phyloP scores from a whole-genome alignment of 2,888 invertebrate genomes.

The Drosophila nr. fundita region DNA sequence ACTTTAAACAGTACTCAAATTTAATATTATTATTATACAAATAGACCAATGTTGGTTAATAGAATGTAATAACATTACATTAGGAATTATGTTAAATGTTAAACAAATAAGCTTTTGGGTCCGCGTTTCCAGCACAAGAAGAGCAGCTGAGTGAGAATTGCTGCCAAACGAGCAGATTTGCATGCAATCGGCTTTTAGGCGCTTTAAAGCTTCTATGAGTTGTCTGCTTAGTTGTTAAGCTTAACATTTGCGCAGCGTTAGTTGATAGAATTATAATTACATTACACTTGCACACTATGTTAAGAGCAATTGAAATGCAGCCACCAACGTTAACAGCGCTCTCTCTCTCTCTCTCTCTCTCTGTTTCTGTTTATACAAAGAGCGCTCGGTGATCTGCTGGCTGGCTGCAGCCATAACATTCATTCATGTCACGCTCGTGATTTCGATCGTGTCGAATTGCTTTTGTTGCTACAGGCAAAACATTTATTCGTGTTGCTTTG shows the following conservation, averaged over 20 bases:
- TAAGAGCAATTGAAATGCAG: background rate
- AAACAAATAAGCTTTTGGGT: too few species aligned
- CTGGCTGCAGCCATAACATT: background rate
- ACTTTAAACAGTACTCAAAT: too few species aligned
- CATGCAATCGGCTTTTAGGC: too few species aligned
- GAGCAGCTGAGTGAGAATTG: too few species aligned
- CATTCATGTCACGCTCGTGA: background rate
- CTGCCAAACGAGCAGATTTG: too few species aligned
- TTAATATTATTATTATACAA: background rate
- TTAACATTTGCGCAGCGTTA: background rate
- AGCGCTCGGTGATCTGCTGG: background rate
- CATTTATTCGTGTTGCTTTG: background rate
- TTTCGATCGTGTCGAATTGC: background rate
- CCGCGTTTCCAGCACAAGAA: too few species aligned
- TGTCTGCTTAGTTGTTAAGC: too few species aligned
- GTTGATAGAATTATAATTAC: background rate
- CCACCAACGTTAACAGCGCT: background rate
- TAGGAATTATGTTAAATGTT: too few species aligned
- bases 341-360: background rate
- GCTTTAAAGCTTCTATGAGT: too few species aligned
- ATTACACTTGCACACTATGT: background rate
- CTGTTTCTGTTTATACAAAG: background rate
- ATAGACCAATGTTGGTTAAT: background rate
- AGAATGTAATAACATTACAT: background rate
- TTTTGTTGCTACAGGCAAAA: background rate